phyloP scores from a whole-genome alignment of 2,797 vertebrate species.

The Sebastes elongatus region DNA sequence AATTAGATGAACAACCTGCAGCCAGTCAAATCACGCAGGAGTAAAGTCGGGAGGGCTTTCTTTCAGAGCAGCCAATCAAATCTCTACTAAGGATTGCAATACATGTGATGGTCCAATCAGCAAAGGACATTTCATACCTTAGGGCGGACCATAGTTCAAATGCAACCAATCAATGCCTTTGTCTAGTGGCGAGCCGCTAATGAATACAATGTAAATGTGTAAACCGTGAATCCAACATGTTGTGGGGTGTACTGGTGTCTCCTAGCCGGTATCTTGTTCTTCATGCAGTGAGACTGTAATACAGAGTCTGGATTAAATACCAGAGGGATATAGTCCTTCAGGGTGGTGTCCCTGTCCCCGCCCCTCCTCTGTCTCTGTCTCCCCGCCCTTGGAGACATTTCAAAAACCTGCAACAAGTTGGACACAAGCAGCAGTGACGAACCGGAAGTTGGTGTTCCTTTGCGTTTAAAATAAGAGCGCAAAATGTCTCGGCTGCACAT shows the following conservation, averaged over 20 bases:
- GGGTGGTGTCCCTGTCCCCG: constrained; percentile 48
- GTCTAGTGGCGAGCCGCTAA: neutral
- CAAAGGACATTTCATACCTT: fast-evolving
- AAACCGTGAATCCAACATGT: fast-evolving
- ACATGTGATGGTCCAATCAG: constrained; percentile 17
- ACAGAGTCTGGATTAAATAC: neutral
- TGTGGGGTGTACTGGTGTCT: neutral
- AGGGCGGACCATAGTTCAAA: constrained; percentile 57
- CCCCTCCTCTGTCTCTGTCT: constrained; percentile 66
- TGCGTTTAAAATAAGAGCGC: neutral
- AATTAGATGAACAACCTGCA: too few relatives aligned
- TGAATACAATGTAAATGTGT: neutral
- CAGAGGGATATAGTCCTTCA: neutral
- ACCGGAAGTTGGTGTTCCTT: constrained; percentile 20
- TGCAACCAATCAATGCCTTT: constrained; percentile 54
- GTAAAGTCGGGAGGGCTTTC: neutral
- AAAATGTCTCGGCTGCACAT: neutral
- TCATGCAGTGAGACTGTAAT: neutral
- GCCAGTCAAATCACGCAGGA: neutral
- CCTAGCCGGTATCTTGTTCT: fast-evolving
- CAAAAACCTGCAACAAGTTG: constrained; percentile 49
- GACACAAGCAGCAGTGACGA: fast-evolving
- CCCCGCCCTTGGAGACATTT: constrained; percentile 80
- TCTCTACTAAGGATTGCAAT: neutral
- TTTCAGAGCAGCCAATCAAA: constrained; percentile 31